Conservation (phyloP, 2,797 vertebrate species). For the Ceryle rudis region DNA sequence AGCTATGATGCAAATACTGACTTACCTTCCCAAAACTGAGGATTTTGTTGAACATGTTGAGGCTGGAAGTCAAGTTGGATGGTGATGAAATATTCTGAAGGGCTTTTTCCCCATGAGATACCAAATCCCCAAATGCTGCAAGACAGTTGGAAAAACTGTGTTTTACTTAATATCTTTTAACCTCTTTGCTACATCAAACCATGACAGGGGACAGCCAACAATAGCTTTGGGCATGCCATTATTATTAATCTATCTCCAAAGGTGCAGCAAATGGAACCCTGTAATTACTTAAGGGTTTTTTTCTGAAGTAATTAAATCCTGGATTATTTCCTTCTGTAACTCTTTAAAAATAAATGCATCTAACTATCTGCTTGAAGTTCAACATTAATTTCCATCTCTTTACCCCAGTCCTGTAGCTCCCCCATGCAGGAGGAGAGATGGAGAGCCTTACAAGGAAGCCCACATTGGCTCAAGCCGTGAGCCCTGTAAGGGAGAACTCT, state of each 20-base stretch:
- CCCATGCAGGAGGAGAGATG: neutral
- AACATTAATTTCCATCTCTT: neutral
- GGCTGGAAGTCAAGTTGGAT: slow-evolving; percentile 40
- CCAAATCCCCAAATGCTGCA: slow-evolving; percentile 39
- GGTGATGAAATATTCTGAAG: slow-evolving; percentile 41
- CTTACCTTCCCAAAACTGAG: slow-evolving; percentile 50
- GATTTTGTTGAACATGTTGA: slow-evolving; percentile 2
- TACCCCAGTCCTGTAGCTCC: neutral
- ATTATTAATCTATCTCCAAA: neutral
- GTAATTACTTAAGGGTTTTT: neutral
- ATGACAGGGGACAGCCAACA: neutral
- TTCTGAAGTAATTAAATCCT: neutral
- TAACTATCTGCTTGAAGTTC: neutral
- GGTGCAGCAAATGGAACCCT: neutral
- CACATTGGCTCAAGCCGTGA: neutral
- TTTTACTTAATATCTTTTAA: neutral
- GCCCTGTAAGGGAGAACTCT: neutral
- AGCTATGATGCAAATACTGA: neutral
- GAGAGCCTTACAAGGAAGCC: neutral
- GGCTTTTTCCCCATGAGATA: neutral
- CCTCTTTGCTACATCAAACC: neutral
- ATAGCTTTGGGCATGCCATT: neutral
- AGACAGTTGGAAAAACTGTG: slow-evolving; percentile 2
- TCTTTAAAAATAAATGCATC: neutral
- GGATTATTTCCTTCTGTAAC: neutral